These are phyloP conservation scores for Pyrocoelia pectoralis DNA, from an alignment of 2,888 invertebrate genomes.

Conservation along the genomic window DNA sequence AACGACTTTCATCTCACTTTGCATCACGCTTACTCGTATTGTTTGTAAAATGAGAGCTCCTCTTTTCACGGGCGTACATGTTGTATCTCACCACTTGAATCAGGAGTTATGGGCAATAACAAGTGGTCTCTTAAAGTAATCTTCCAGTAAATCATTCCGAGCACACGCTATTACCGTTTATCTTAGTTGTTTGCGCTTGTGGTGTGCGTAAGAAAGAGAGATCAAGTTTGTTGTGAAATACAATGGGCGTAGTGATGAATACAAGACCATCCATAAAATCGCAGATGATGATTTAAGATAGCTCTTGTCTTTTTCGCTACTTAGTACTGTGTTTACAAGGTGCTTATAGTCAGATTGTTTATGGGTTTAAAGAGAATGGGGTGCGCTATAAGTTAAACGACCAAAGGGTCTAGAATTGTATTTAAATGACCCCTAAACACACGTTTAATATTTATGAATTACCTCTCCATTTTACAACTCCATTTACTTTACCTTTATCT, in stretches of 20 bases:
- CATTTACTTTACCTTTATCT: constrained; percentile 22
- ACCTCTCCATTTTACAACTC: constrained; percentile 37
- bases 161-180: constrained; percentile 54
- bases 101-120: constrained; percentile 62
- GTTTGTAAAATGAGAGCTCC: constrained; percentile 35
- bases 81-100: constrained; percentile 56
- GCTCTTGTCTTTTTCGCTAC: constrained; percentile 57
- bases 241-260: constrained; percentile 52
- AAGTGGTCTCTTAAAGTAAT: constrained; percentile 62
- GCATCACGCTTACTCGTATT: constrained; percentile 31
- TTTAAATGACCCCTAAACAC: constrained; percentile 49
- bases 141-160: constrained; percentile 59
- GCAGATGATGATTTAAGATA: constrained; percentile 61
- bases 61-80: constrained; percentile 43
- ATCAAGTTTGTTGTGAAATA: constrained; percentile 42
- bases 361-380: constrained; percentile 44
- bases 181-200: constrained; percentile 46
- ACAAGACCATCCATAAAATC: constrained; percentile 59
- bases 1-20: constrained; percentile 36
- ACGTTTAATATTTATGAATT: constrained; percentile 47
- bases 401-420: constrained; percentile 45
- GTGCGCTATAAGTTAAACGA: constrained; percentile 36
- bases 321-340: constrained; percentile 59
- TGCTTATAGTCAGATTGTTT: constrained; percentile 48
- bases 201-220: constrained; percentile 43